phyloP scores from a whole-genome alignment of 2,888 invertebrate genomes.

The Zaprionus obscuricornis region DNA sequence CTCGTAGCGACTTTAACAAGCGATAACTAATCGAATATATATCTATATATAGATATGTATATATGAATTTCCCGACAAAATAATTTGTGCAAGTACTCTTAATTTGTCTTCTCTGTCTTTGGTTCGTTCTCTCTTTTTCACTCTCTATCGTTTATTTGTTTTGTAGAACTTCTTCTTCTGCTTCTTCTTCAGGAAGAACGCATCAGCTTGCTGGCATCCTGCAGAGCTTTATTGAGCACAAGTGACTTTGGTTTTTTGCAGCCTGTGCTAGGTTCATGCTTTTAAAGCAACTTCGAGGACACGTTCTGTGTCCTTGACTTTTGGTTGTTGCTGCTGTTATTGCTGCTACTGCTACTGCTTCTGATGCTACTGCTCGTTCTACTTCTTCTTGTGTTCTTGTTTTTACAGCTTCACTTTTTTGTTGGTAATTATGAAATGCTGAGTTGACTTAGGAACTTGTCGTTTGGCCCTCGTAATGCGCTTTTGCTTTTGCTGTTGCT shows the following conservation, averaged over 20 bases:
- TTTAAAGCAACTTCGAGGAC: conserved; percentile 28
- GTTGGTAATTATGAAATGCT: conserved; percentile 59
- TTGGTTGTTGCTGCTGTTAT: conserved; percentile 26
- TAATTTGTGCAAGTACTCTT: conserved; percentile 56
- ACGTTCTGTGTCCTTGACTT: conserved; percentile 58
- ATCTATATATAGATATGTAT: too few relatives aligned
- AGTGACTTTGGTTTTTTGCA: conserved; percentile 40
- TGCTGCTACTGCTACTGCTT: conserved; percentile 9
- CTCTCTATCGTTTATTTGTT: conserved; percentile 1
- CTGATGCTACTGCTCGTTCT: background rate
- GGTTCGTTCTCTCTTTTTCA: background rate
- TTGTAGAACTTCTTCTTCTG: conserved; percentile 3
- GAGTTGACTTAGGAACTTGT: conserved; percentile 65
- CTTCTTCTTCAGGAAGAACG: conserved; percentile 27
- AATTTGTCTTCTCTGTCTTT: conserved; percentile 45
- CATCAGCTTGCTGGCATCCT: conserved; percentile 66
- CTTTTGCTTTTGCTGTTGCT: conserved; percentile 59
- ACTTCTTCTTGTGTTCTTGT: conserved; percentile 14
- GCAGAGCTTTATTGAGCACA: conserved; percentile 42
- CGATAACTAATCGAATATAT: conserved; percentile 69
- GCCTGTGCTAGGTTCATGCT: conserved; percentile 40
- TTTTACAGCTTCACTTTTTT: too few relatives aligned
- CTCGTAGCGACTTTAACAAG: conserved; percentile 10
- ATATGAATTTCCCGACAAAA: conserved; percentile 65
- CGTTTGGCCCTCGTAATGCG: conserved; percentile 69